These are phyloP conservation scores for Lipotes vexillifer DNA, from an alignment of 2,113 vertebrate genomes.

Conservation along the genomic window DNA sequence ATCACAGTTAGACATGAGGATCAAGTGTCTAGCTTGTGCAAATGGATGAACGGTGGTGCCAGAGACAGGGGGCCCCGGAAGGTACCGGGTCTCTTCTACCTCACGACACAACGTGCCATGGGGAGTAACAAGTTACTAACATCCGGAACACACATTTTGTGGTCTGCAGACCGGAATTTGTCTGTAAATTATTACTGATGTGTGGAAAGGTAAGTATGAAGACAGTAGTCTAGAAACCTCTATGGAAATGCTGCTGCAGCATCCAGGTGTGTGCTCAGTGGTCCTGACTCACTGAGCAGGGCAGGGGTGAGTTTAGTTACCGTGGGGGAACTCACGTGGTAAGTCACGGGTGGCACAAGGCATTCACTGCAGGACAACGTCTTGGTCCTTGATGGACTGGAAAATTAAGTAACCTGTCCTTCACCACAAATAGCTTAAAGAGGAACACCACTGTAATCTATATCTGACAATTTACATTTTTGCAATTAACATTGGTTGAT, in stretches of 20 bases:
- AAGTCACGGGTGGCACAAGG: neutral
- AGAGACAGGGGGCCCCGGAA: neutral
- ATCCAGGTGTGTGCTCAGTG: neutral
- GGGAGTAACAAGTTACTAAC: neutral
- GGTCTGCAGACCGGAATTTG: neutral
- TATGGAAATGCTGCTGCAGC: too few species aligned
- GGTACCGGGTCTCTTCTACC: neutral
- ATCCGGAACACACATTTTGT: neutral
- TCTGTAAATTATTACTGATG: neutral
- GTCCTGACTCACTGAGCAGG: neutral
- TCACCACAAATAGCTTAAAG: neutral
- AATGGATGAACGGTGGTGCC: neutral
- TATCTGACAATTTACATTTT: neutral
- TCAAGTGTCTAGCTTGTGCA: neutral
- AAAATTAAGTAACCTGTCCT: neutral
- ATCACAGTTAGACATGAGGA: neutral
- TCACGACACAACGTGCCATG: fast-evolving
- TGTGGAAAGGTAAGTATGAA: neutral
- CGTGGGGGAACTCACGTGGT: fast-evolving
- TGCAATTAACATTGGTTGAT: neutral
- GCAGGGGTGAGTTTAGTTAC: neutral
- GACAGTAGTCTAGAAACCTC: neutral
- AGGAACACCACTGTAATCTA: neutral
- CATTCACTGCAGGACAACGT: fast-evolving
- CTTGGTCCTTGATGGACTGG: fast-evolving